These are phyloP conservation scores for Philereme vetulata DNA, from an alignment of 2,888 invertebrate genomes.

Conservation along the genomic window DNA sequence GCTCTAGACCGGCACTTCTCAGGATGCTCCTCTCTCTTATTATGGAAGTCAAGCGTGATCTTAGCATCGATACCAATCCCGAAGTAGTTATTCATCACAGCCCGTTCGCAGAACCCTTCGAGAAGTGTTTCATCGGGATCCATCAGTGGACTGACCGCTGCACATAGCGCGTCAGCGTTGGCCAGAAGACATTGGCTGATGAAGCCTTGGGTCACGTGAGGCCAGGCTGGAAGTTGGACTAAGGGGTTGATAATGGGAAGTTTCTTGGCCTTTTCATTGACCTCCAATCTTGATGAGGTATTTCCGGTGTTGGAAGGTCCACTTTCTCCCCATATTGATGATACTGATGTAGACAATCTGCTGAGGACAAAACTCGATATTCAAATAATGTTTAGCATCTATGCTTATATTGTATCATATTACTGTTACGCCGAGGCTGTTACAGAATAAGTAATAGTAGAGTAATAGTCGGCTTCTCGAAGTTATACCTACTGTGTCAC, in stretches of 20 bases:
- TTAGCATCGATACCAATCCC: conserved; percentile 99
- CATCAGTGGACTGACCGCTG: conserved; percentile 97
- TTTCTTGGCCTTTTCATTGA: conserved; percentile 86
- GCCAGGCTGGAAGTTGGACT: conserved; percentile 94
- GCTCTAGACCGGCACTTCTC: conserved; percentile 97
- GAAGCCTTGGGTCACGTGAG: conserved; percentile 91
- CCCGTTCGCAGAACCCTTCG: conserved; percentile 95
- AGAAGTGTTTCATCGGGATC: conserved; percentile 94
- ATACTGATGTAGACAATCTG: conserved; percentile 79
- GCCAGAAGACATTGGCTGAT: conserved; percentile 97
- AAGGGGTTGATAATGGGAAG: conserved; percentile 96
- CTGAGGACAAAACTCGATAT: conserved; percentile 36
- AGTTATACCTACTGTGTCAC: too few species aligned
- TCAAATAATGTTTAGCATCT: too few species aligned
- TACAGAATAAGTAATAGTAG: too few species aligned
- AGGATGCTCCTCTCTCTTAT: conserved; percentile 98
- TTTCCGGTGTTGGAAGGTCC: conserved; percentile 53
- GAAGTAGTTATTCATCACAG: conserved; percentile 99
- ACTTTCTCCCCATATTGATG: conserved; percentile 80
- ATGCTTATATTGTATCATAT: too few species aligned
- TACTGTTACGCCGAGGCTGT: too few species aligned
- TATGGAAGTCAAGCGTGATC: conserved; percentile 97
- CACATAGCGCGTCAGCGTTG: conserved; percentile 97
- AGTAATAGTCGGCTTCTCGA: too few species aligned
- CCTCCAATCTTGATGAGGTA: conserved; percentile 68